These are phyloP conservation scores for Conus ventricosus DNA, from an alignment of 1,140 invertebrate species.

Conservation along the genomic window DNA sequence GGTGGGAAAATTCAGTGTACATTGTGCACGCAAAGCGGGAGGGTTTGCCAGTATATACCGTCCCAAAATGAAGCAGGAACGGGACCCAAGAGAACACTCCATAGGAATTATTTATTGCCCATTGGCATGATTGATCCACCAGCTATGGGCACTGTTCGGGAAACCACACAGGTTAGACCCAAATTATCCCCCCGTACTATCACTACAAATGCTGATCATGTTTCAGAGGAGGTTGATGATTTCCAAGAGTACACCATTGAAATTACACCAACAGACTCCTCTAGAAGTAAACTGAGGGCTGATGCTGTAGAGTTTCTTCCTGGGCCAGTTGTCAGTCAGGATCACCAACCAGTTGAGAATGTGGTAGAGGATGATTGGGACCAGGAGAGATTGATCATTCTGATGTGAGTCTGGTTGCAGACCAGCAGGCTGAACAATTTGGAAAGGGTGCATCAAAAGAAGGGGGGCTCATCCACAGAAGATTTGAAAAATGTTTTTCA, in stretches of 20 bases:
- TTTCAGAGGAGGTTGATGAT: not conserved
- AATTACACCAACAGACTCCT: not conserved
- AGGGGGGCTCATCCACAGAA: not conserved
- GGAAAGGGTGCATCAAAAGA: not conserved
- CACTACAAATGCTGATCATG: not conserved
- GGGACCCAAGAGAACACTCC: constrained; percentile 4
- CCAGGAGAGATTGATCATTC: not conserved
- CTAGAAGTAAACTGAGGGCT: not conserved
- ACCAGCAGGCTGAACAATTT: not conserved
- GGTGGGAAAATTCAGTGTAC: constrained; percentile 9
- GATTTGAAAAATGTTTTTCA: not conserved
- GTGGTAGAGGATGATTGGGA: not conserved
- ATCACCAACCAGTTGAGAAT: not conserved
- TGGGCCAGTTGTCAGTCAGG: not conserved
- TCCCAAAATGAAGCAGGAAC: not conserved
- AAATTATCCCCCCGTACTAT: not conserved
- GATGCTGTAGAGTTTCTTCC: not conserved
- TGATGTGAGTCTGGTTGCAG: not conserved
- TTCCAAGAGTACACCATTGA: not conserved
- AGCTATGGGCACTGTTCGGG: not conserved
- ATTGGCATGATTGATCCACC: not conserved
- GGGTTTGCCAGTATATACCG: constrained; percentile 2
- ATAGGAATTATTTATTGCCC: constrained; percentile 1
- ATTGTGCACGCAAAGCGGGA: not conserved
- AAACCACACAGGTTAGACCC: not conserved